Conservation (phyloP, 2,113 vertebrate genomes). For the Tringa solitaria region DNA sequence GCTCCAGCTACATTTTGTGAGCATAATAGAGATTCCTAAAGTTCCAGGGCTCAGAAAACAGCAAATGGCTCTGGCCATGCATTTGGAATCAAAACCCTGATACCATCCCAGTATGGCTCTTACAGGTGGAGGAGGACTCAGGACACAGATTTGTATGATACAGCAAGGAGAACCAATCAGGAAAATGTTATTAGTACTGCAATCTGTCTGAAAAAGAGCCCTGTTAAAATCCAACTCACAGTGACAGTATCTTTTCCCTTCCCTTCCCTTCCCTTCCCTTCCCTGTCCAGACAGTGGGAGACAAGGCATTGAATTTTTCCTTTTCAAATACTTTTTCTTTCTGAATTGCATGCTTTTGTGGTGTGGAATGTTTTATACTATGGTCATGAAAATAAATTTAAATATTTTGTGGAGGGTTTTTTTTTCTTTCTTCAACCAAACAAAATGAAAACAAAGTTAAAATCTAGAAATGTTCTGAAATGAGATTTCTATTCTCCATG, state of each 20-base stretch:
- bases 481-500: not conserved
- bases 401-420: not conserved
- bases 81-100: conserved; percentile 47
- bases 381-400: not conserved
- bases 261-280: not conserved
- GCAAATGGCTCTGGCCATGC: conserved; percentile 47
- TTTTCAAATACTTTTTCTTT: not conserved
- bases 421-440: not conserved
- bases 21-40: conserved; percentile 35
- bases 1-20: conserved; percentile 39
- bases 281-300: not conserved
- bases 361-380: not conserved
- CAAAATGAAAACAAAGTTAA: not conserved
- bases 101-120: conserved; percentile 2
- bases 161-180: not conserved
- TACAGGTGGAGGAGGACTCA: not conserved
- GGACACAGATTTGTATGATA: not conserved
- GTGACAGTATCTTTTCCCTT: not conserved
- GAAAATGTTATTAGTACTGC: not conserved
- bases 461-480: not conserved
- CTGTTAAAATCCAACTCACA: not conserved
- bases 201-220: not conserved
- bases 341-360: not conserved
- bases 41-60: conserved; percentile 53
- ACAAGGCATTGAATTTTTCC: not conserved